Evolutionary conservation across 2,888 invertebrate genomes (phyloP), one percentile per base, ranked within the genome.

Genomic region (Bugulina stolonifera): DNA sequence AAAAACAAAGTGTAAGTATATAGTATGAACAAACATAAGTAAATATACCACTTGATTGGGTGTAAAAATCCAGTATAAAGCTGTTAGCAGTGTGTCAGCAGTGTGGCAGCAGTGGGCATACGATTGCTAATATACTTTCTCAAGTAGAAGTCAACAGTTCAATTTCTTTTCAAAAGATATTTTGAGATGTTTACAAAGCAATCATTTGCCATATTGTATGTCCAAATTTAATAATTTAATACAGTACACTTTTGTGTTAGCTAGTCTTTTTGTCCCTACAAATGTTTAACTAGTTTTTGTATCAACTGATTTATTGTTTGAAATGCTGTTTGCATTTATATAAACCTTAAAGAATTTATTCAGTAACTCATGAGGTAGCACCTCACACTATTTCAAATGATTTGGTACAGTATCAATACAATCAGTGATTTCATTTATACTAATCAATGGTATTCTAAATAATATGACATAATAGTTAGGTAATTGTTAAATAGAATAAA

Each of bases 281-380:
- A 57, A 57, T 64, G 64, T 64, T 64, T 64, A 64, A 64, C 64
- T 64, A 64, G 64, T 32, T 64, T 64, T 64, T 64, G 64, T 64
- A 64, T 64, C 64, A 25, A 64, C 64, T 64, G 32, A 14, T 64
- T 27, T 27, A 64, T 64, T 64, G 64, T 64, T 22, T 25, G 27
- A 22, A 34, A 64, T 14, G 3, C 25, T 64, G 64, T 64, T 57
- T 32, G 64, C 27, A n/a, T 64, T 64, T 64, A 32, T 27, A 64
- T 64, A 64, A 32, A 3, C 25, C 18, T 43, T 43, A 32, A 14
- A 34, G 32, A 64, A 32, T 34, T 14, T 64, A 32, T 64, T 64
- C 64, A 64, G 14, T 64, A 34, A 27, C 1, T 14, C n/a, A 32
- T 27, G 32, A 55, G 3, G 55, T 5, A 10, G 32, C 2, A 27